Conservation (phyloP, 2,797 vertebrate genomes). For the Danio tinwini region DNA sequence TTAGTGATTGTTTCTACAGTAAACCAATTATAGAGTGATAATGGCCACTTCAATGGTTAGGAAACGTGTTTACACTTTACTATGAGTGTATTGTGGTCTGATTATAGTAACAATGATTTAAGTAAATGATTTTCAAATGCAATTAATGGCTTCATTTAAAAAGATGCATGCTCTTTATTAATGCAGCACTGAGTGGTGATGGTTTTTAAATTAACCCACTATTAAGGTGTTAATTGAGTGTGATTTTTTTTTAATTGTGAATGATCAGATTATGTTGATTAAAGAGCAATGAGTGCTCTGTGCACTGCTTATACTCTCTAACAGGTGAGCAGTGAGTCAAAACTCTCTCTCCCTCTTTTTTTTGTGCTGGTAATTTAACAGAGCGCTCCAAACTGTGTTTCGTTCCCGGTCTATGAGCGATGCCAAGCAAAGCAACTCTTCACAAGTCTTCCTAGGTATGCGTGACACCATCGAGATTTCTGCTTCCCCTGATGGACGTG, state of each 20-base stretch:
- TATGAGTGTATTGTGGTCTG: background rate
- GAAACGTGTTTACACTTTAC: background rate
- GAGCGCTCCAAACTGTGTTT: conserved; percentile 18
- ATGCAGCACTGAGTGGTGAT: background rate
- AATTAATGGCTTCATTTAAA: background rate
- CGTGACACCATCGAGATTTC: conserved; percentile 36
- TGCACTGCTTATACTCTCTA: background rate
- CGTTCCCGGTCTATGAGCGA: conserved; percentile 18
- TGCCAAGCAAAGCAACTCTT: conserved; percentile 54
- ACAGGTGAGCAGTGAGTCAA: conserved; percentile 32
- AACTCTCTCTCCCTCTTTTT: background rate
- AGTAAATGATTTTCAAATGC: background rate
- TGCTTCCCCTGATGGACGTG: conserved; percentile 43
- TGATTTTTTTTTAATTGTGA: background rate
- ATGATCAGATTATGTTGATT: background rate
- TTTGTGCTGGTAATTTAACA: conserved; percentile 28
- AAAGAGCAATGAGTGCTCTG: background rate
- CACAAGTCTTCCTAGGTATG: conserved; percentile 28
- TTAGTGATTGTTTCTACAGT: background rate
- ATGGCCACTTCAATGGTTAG: background rate
- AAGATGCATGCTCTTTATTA: background rate
- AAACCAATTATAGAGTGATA: background rate
- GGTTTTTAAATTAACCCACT: background rate
- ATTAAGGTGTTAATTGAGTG: background rate
- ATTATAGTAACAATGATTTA: background rate